phyloP scores from a whole-genome alignment of 2,888 invertebrate species.

The Sesamia inferens region DNA sequence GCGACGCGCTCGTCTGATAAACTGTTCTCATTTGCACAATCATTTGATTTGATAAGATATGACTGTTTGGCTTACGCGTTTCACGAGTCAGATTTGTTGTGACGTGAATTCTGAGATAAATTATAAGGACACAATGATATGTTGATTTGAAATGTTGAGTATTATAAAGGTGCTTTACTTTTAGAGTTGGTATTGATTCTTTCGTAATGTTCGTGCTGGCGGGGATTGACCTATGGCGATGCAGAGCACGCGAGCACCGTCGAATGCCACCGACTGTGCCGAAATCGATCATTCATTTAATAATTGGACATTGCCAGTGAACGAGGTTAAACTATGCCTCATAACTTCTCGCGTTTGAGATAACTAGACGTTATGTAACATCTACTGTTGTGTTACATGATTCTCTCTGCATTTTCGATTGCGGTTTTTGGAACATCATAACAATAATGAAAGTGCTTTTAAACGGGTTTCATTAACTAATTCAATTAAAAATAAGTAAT shows the following conservation, averaged over 20 bases:
- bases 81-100: constrained; percentile 85
- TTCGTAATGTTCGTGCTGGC: constrained; percentile 65
- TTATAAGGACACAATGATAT: constrained; percentile 68
- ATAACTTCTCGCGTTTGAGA: constrained; percentile 33
- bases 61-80: constrained; percentile 83
- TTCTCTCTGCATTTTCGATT: constrained; percentile 48
- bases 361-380: constrained; percentile 33
- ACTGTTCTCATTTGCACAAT: constrained; percentile 88
- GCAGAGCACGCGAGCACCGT: constrained; percentile 53
- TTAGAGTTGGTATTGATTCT: constrained; percentile 58
- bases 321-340: constrained; percentile 58
- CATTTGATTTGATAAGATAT: constrained; percentile 86
- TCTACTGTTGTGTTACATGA: constrained; percentile 51
- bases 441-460: constrained; percentile 2
- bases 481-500: constrained; percentile 19
- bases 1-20: constrained; percentile 75
- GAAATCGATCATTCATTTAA: constrained; percentile 69
- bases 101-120: constrained; percentile 78
- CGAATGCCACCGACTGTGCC: constrained; percentile 54
- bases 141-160: constrained; percentile 48
- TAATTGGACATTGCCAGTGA: constrained; percentile 63
- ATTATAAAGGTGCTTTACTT: constrained; percentile 47
- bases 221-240: constrained; percentile 63
- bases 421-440: constrained; percentile 37
- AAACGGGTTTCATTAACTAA: constrained; percentile 7